Conservation (phyloP, 2,888 invertebrate genomes). For the Eupithecia subfuscata region DNA sequence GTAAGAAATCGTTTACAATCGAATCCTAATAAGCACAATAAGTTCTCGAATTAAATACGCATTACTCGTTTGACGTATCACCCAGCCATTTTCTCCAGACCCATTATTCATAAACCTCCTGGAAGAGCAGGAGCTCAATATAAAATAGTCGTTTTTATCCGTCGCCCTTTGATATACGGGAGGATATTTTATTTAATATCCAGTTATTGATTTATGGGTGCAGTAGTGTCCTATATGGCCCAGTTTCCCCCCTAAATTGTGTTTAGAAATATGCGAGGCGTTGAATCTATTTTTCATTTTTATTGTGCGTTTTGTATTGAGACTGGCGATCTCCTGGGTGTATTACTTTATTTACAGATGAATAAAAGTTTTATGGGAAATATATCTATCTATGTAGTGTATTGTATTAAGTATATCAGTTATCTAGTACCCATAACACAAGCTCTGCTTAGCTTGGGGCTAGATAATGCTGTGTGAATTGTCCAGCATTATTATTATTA, state of each 20-base stretch:
- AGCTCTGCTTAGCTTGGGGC: too few relatives aligned
- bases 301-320: conserved; percentile 43
- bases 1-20: conserved; percentile 62
- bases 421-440: too few relatives aligned
- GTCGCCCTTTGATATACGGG: conserved; percentile 71
- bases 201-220: conserved; percentile 77
- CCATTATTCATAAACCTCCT: conserved; percentile 41
- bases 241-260: conserved; percentile 60
- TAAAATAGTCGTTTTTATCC: conserved; percentile 64
- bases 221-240: conserved; percentile 57
- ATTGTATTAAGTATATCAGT: too few relatives aligned
- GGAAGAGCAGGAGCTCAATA: conserved; percentile 48
- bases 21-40: conserved; percentile 71
- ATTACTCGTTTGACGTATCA: conserved; percentile 68
- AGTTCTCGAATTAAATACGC: conserved; percentile 71
- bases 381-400: too few relatives aligned
- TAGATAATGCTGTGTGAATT: too few relatives aligned
- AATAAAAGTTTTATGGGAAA: not conserved
- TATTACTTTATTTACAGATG: conserved; percentile 6
- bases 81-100: conserved; percentile 51
- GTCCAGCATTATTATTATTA: too few relatives aligned
- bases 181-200: conserved; percentile 79
- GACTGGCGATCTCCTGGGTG: conserved; percentile 20
- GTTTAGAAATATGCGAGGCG: conserved; percentile 65
- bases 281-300: conserved; percentile 56